Evolutionary conservation across 2,797 vertebrate species (phyloP), one percentile per base, ranked within the genome.

Genomic region (Siniperca scherzeri): DNA sequence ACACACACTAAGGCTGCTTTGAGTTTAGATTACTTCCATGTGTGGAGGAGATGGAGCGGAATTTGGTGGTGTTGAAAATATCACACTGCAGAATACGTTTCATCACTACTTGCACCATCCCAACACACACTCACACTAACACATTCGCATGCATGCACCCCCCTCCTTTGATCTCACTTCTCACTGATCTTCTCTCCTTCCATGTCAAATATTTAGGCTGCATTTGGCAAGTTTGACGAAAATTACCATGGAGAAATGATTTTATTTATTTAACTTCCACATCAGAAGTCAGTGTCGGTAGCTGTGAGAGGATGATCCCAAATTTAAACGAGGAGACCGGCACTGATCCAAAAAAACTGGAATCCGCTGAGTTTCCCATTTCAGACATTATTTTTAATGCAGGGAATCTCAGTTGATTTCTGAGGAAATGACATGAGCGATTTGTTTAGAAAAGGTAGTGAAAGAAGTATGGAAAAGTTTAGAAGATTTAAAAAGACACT

Each of bases 201-300:
- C 93, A 88, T 93, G 93, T 95, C 95, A 95, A 95, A 96, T 95
- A 95, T 96, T 96, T 94, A 94, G 93, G 91, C 92, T 91, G 91
- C 90, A 86, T 95, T 94, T 94, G 95, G 91, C 94, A 95, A 94
- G 89, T 94, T 94, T 94, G 92, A 94, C 62, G 85, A 91, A 94
- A 91, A 95, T 93, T 91, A 94, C 84, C 89, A 88, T 87, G 87
- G 88, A 94, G 93, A 94, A 93, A 88, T 89, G 68, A 85, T 91
- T 91, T 90, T 89, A 91, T 93, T 94, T 93, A 93, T 94, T 95
- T 89, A 94, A 91, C 85, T 89, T 89, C 74, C 67, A 87, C 89
- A 90, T 93, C 89, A 92, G 83, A 88, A 89, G 78, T 90, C 80
- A 74, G 70, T 57, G 77, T 76, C 78, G 36, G 84, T 71, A 74